Conservation (phyloP, 2,113 vertebrate species). For the Etia nguti region DNA sequence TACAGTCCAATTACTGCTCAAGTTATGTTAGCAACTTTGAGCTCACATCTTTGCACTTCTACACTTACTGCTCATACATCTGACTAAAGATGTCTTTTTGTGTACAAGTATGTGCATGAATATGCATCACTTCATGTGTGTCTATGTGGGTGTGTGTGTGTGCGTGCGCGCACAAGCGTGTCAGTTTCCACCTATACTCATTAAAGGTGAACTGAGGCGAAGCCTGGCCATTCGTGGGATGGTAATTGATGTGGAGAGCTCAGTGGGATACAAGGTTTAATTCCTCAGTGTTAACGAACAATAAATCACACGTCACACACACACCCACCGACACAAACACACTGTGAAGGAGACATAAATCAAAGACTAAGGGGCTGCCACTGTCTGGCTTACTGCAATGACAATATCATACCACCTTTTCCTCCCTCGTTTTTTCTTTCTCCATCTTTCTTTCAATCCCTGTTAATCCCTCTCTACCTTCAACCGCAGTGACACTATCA, state of each 20-base stretch:
- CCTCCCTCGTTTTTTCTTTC: conserved; percentile 20
- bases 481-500: conserved; percentile 29
- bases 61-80: neutral
- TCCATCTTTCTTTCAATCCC: conserved; percentile 32
- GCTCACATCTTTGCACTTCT: neutral
- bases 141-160: neutral
- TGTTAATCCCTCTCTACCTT: conserved; percentile 41
- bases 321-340: conserved; percentile 15
- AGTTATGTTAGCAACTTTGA: neutral
- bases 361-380: conserved; percentile 57
- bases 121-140: neutral
- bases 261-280: conserved; percentile 59
- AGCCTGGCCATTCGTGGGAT: conserved; percentile 20
- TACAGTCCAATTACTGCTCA: neutral
- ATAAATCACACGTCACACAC: conserved; percentile 45
- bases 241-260: conserved; percentile 55
- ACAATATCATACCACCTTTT: conserved; percentile 49
- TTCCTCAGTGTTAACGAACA: conserved; percentile 56
- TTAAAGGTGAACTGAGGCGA: conserved; percentile 55
- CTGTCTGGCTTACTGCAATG: conserved; percentile 29
- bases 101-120: neutral
- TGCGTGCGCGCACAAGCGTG: neutral
- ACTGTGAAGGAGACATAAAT: conserved; percentile 53
- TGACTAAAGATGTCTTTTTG: neutral
- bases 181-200: conserved; percentile 38